Conservation (phyloP, 1,140 invertebrate genomes). For the Odontomachus brunneus region DNA sequence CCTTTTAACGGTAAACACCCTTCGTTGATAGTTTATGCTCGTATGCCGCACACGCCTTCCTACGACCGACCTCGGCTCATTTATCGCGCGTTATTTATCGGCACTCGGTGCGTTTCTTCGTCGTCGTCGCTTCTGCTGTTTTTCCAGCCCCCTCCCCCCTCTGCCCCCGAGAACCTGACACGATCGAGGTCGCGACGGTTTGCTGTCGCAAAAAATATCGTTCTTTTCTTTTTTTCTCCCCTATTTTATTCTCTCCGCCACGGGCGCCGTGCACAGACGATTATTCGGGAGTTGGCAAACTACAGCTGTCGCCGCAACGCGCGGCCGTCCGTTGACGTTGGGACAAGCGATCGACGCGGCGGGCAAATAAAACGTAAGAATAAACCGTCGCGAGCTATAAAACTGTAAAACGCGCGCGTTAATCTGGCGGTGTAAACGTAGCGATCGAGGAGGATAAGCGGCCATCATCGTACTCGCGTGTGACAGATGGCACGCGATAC, state of each 20-base stretch:
- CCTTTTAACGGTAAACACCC: slow-evolving; percentile 74
- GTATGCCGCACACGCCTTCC: slow-evolving; percentile 20
- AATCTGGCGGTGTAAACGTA: slow-evolving; percentile 39
- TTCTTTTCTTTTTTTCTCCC: background rate
- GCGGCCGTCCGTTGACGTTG: no score
- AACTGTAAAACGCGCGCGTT: background rate
- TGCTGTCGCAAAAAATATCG: background rate
- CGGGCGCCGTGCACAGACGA: no score
- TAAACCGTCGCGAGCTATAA: slow-evolving; percentile 3
- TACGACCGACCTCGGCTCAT: slow-evolving; percentile 15
- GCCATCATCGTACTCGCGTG: slow-evolving; percentile 18
- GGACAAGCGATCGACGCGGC: no score
- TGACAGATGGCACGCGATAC: slow-evolving; percentile 47
- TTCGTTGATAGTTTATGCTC: slow-evolving; percentile 72
- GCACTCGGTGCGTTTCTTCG: slow-evolving; percentile 53
- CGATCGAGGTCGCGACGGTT: slow-evolving; percentile 22
- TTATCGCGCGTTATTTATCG: slow-evolving; percentile 72
- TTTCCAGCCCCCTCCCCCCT: no score
- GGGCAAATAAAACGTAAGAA: background rate
- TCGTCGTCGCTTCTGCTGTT: slow-evolving; percentile 48
- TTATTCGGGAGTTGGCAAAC: no score
- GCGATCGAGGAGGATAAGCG: slow-evolving; percentile 43
- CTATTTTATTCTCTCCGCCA: no score
- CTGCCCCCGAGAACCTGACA: background rate
- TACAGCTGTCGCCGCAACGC: no score